Base-by-base conservation (phyloP, 1,140 invertebrate genomes). In the Drosophila kanapiae region DNA sequence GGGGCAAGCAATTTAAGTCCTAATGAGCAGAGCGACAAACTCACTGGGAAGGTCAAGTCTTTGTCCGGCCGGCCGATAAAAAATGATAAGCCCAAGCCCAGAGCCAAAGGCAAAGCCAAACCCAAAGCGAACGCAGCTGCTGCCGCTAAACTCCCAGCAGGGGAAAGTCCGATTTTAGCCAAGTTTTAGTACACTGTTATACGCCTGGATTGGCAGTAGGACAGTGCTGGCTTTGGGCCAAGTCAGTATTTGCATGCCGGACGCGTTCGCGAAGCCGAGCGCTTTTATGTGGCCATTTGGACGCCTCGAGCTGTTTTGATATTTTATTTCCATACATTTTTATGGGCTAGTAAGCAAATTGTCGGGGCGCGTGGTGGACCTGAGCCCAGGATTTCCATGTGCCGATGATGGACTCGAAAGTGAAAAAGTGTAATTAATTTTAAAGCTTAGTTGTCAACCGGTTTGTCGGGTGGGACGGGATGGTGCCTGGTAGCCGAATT, bases 131-230 rank as follows among this genome's bases (percentile, higher is more conserved):
- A 59, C 38, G 16, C 69, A 82, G 75, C 75, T 59, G 78, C 53
- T 58, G 61, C n/a, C 35, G 18, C 23, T 37, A 38, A 16, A 10
- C 8, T 14, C 16, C 1, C n/a, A n/a, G 35, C 8, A 33, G 37
- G 57, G 53, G 18, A 10, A 63, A 16, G 29, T 10, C 37, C 6
- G 2, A 13, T 56, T 4, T 56, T 38, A 10, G 37, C 27, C 27
- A 11, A 1, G 11, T 64, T 86, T 86, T 86, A 86, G 82, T 18
- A 62, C 82, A 82, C 70, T 76, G 82, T 86, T 61, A 75, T 86
- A 86, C 75, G 0, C 23, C 6, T 16, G 14, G 3, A n/a, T n/a
- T 45, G 33, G 37, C 23, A 13, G 61, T 79, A 84, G 60, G 57
- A 80, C 81, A 84, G 80, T 23, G 1, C 23, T 2, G 29, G 0